A percentile compares a stretch with the other conserved stretches of the same genome.
These are phyloP conservation scores for Euplagia quadripunctaria DNA, from an alignment of 2,888 invertebrate genomes.

Conservation along the genomic window DNA sequence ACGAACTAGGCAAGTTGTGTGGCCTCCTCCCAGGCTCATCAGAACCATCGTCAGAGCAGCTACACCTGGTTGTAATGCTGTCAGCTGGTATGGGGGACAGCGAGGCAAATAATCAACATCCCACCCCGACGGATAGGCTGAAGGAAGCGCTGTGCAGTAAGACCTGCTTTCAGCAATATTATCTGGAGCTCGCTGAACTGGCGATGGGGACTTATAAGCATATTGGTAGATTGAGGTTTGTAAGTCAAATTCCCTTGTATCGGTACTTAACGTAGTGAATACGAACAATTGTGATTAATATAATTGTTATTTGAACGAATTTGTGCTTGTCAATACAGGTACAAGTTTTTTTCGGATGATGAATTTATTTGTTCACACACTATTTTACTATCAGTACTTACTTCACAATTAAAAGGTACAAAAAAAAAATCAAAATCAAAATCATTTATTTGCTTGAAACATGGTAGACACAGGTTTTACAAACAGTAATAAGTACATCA, in stretches of 20 bases:
- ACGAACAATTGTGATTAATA: too few species aligned
- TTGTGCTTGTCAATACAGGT: background rate
- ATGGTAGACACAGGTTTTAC: too few species aligned
- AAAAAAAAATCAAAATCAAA: too few species aligned
- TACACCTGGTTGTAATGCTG: constrained; percentile 96
- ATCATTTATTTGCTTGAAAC: too few species aligned
- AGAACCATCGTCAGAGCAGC: constrained; percentile 94
- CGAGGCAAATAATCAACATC: constrained; percentile 78
- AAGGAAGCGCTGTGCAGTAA: constrained; percentile 97
- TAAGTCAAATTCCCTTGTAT: constrained; percentile 5
- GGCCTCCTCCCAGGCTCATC: constrained; percentile 94
- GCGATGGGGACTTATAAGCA: constrained; percentile 99
- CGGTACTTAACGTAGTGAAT: background rate
- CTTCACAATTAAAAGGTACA: too few species aligned
- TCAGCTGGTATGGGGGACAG: constrained; percentile 96
- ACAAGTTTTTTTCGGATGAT: too few species aligned
- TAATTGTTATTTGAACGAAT: background rate
- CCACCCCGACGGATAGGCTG: constrained; percentile 92
- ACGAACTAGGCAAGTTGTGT: constrained; percentile 95
- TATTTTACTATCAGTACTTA: too few species aligned
- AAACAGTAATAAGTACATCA: too few species aligned
- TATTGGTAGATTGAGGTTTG: constrained; percentile 90
- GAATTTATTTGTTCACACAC: too few species aligned
- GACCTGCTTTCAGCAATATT: constrained; percentile 95
- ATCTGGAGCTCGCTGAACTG: constrained; percentile 96